Conservation (phyloP, 2,888 invertebrate species). For the Papilio gigon region DNA sequence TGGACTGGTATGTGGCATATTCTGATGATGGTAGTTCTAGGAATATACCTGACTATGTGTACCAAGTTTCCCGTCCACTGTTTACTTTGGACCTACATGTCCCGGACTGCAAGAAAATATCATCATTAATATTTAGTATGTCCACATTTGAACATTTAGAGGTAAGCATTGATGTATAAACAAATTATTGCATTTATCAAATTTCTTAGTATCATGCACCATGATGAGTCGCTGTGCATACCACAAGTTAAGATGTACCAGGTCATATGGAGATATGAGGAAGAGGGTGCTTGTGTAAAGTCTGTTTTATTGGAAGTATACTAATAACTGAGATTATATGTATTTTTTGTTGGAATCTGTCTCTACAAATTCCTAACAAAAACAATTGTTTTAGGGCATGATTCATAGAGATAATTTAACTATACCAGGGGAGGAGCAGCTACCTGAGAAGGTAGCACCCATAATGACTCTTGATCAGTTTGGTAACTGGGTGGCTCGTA, state of each 20-base stretch:
- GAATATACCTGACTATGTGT: conserved; percentile 67
- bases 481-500: conserved; percentile 85
- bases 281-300: no score
- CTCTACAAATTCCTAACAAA: no score
- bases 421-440: conserved; percentile 56
- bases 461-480: conserved; percentile 68
- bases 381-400: conserved; percentile 62
- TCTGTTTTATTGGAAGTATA: no score
- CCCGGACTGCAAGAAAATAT: conserved; percentile 85
- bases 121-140: conserved; percentile 75
- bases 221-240: no score
- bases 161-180: conserved; percentile 55
- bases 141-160: conserved; percentile 74
- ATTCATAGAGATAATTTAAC: conserved; percentile 64
- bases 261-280: no score
- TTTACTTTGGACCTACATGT: conserved; percentile 62
- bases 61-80: conserved; percentile 52
- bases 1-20: conserved; percentile 86
- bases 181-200: no score
- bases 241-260: no score
- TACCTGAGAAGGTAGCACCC: conserved; percentile 60
- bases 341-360: no score
- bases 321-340: no score
- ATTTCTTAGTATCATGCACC: no score
- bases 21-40: conserved; percentile 81